Conservation (phyloP, 2,797 vertebrate species). For the Pristis pectinata region DNA sequence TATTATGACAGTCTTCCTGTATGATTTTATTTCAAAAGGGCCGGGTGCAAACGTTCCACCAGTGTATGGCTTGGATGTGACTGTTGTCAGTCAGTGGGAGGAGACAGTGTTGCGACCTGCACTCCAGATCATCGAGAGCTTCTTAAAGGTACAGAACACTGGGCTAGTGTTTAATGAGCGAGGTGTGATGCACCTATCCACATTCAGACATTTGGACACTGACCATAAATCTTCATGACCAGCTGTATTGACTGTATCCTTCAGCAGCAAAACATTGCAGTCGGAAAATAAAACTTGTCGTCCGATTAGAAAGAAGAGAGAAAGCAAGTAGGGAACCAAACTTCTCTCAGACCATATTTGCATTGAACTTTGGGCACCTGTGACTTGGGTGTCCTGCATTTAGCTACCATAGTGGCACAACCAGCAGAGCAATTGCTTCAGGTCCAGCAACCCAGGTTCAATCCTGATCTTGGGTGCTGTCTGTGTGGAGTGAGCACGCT, state of each 20-base stretch:
- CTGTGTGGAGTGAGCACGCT: no score
- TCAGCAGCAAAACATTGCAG: neutral
- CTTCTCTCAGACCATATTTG: neutral
- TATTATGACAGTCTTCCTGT: neutral
- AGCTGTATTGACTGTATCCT: neutral
- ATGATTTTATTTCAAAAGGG: slow-evolving; percentile 55
- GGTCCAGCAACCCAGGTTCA: no score
- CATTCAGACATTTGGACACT: no score
- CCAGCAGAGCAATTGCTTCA: no score
- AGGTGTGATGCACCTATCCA: neutral
- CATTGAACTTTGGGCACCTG: neutral
- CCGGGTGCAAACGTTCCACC: slow-evolving; percentile 71
- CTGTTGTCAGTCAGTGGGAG: slow-evolving; percentile 75
- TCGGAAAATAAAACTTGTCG: neutral
- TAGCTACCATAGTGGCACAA: neutral
- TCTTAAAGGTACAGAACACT: slow-evolving; percentile 69
- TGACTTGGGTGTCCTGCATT: neutral
- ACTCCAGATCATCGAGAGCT: slow-evolving; percentile 75
- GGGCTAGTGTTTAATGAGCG: neutral
- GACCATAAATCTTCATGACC: slow-evolving; percentile 29
- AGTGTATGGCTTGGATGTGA: slow-evolving; percentile 82
- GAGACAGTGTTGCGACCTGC: slow-evolving; percentile 78
- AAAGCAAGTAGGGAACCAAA: neutral
- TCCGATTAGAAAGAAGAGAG: neutral
- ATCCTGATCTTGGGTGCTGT: no score